Conservation (phyloP, 2,888 invertebrate genomes). For the Drosophila multiciliata region DNA sequence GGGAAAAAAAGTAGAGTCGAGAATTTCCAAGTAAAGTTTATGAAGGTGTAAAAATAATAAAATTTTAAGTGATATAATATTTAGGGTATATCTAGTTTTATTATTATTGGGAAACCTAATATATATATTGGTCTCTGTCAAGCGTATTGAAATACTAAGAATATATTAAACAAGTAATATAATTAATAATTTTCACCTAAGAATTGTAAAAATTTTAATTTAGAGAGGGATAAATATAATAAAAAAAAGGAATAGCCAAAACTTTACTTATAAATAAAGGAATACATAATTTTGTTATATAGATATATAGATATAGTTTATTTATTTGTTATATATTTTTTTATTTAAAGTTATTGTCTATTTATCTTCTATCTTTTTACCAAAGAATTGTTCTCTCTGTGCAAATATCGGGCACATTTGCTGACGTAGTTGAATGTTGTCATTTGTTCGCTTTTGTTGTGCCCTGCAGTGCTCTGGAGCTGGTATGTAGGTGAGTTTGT, state of each 20-base stretch:
- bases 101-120: background rate
- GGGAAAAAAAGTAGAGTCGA: background rate
- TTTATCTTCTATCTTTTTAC: background rate
- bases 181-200: too few species aligned
- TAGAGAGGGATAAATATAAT: too few species aligned
- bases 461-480: background rate
- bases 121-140: too few species aligned
- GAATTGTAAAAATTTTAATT: too few species aligned
- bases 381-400: slow-evolving; percentile 22
- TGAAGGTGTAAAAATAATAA: background rate
- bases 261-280: too few species aligned
- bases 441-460: slow-evolving; percentile 71
- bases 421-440: slow-evolving; percentile 59
- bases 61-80: background rate
- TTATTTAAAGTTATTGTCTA: background rate
- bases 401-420: slow-evolving; percentile 40
- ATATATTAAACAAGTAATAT: too few species aligned
- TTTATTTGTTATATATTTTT: background rate
- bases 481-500: slow-evolving; percentile 38
- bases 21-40: background rate
- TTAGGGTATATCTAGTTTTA: background rate
- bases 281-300: too few species aligned
- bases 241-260: too few species aligned
- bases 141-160: too few species aligned
- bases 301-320: too few species aligned